Conservation (phyloP, 2,797 vertebrate genomes). For the Lerista edwardsae region DNA sequence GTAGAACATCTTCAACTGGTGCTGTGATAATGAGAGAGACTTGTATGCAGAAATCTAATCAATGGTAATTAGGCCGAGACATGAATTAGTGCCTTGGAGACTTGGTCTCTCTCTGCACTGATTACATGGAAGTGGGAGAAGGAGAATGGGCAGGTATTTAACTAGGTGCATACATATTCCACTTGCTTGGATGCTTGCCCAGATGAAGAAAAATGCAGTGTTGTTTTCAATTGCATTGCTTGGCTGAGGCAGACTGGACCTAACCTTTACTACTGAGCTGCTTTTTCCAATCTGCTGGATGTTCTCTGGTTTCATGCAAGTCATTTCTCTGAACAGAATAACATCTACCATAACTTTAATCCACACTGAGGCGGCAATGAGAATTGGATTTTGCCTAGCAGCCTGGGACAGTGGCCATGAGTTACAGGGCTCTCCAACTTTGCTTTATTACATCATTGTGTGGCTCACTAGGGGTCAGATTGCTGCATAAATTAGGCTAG, state of each 20-base stretch:
- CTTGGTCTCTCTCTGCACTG: slow-evolving; percentile 15
- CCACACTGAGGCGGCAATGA: neutral
- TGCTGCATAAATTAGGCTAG: neutral
- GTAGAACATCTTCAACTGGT: slow-evolving; percentile 14
- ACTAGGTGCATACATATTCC: slow-evolving; percentile 2
- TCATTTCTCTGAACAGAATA: slow-evolving; percentile 14
- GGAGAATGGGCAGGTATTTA: slow-evolving; percentile 4
- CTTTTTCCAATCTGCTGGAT: neutral
- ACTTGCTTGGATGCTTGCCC: slow-evolving; percentile 3
- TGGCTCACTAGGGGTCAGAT: neutral
- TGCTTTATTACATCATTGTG: neutral
- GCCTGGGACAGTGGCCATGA: neutral
- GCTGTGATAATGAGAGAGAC: slow-evolving; percentile 13
- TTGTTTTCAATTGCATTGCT: neutral
- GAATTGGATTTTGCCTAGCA: neutral
- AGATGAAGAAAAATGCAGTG: slow-evolving; percentile 7
- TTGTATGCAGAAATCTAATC: slow-evolving; percentile 33
- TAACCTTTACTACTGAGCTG: neutral
- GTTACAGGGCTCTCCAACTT: neutral
- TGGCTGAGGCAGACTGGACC: neutral
- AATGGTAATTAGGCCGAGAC: slow-evolving; percentile 34
- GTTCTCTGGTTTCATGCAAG: neutral
- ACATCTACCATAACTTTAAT: neutral
- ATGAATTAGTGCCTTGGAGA: slow-evolving; percentile 30
- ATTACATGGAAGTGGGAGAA: neutral